A percentile compares a stretch with the other conserved stretches of the same genome.
Conservation (phyloP, 2,113 vertebrate species). For the Raja brachyura region DNA sequence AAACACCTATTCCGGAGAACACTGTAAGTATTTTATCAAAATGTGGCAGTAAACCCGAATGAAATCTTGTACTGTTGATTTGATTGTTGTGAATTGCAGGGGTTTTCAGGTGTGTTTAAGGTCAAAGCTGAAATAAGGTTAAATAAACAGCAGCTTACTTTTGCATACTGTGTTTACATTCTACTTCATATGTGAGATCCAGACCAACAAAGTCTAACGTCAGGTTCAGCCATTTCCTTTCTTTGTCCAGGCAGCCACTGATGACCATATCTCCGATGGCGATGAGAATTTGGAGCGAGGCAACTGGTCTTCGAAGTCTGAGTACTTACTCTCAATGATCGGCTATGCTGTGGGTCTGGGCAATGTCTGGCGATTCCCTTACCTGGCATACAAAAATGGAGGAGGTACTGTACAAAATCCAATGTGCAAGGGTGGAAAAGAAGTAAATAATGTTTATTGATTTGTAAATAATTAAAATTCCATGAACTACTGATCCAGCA, state of each 20-base stretch:
- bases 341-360: conserved; percentile 91
- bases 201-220: not conserved
- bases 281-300: conserved; percentile 72
- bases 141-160: not conserved
- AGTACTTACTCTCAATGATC: conserved; percentile 88
- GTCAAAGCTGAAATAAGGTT: not conserved
- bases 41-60: not conserved
- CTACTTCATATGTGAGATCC: not conserved
- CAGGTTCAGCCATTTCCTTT: not conserved
- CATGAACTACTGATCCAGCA: not conserved
- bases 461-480: not conserved
- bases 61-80: not conserved
- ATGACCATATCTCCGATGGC: conserved; percentile 40
- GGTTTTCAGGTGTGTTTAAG: too few species aligned
- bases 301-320: conserved; percentile 82
- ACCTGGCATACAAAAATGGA: conserved; percentile 85
- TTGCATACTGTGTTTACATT: not conserved
- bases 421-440: not conserved
- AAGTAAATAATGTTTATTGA: not conserved
- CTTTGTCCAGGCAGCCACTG: not conserved
- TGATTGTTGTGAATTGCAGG: not conserved
- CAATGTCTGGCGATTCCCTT: conserved; percentile 93
- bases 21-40: not conserved
- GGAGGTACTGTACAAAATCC: conserved; percentile 62
- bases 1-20: not conserved